These are phyloP conservation scores for Hypotaenidia okinawae DNA, from an alignment of 2,797 vertebrate genomes.

Conservation along the genomic window DNA sequence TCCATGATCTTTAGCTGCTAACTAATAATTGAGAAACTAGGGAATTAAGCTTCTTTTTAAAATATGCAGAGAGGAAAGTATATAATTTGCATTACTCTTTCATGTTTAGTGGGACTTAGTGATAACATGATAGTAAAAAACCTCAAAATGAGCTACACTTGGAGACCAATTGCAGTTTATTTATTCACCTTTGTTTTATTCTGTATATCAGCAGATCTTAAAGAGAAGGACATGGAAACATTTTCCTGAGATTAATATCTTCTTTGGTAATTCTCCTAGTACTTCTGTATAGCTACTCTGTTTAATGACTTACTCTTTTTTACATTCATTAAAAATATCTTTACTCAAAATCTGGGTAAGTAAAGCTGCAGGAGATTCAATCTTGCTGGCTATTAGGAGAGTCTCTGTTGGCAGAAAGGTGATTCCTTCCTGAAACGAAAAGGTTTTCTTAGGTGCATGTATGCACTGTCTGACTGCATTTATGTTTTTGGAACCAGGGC, in stretches of 20 bases:
- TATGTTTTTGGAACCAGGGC: not conserved
- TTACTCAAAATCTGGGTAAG: not conserved
- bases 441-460: not conserved
- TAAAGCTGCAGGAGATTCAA: not conserved
- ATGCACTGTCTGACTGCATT: not conserved
- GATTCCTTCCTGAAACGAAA: not conserved
- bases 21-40: not conserved
- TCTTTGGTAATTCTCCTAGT: not conserved
- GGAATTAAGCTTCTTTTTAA: not conserved
- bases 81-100: not conserved
- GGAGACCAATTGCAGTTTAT: not conserved
- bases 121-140: not conserved
- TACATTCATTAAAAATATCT: not conserved
- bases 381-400: not conserved
- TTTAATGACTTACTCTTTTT: not conserved
- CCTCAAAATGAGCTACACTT: not conserved
- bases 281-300: not conserved
- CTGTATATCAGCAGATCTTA: not conserved
- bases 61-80: not conserved
- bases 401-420: not conserved
- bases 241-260: not conserved
- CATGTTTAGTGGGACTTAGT: not conserved
- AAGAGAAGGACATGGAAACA: constrained; percentile 12
- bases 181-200: not conserved
- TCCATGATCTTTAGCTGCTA: not conserved